Evolutionary conservation across 2,888 invertebrate genomes (phyloP).

Genomic region (Mycalesis mineus): DNA sequence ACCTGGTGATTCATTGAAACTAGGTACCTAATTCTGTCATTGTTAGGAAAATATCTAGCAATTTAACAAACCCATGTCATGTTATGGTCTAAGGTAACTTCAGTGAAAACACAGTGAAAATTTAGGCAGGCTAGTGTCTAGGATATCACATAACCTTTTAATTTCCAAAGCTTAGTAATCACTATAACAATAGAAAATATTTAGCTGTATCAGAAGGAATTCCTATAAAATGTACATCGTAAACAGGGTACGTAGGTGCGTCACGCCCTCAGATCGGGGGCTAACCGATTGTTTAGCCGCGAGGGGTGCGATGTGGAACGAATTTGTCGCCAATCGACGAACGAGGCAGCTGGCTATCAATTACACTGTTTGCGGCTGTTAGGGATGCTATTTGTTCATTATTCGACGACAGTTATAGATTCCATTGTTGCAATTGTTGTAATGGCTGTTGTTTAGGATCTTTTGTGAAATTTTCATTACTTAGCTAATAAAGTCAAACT

Average conservation of each 20-base stretch:
- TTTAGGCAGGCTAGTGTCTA: no score
- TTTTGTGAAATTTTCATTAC: not conserved
- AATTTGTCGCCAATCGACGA: slow-evolving; percentile 69
- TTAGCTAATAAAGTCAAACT: not conserved
- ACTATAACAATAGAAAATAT: slow-evolving; percentile 2
- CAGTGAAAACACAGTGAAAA: no score
- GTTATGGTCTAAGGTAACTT: no score
- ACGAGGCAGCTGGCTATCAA: slow-evolving; percentile 67
- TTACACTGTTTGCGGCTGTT: slow-evolving; percentile 69
- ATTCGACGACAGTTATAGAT: slow-evolving; percentile 68
- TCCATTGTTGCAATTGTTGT: slow-evolving; percentile 42
- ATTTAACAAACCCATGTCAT: no score
- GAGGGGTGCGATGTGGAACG: slow-evolving; percentile 57
- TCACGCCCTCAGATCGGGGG: slow-evolving; percentile 38
- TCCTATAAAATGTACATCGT: slow-evolving; percentile 15
- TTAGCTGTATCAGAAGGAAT: slow-evolving; percentile 3
- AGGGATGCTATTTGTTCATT: slow-evolving; percentile 66
- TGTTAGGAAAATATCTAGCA: no score
- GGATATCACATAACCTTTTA: no score
- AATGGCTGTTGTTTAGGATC: slow-evolving; percentile 24
- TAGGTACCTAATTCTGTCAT: no score
- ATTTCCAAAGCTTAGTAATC: no score
- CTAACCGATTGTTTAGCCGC: slow-evolving; percentile 35
- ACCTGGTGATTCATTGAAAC: no score
- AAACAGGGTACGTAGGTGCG: slow-evolving; percentile 24